Conservation (phyloP, 1,140 invertebrate species). For the Eurosta solidaginis region DNA sequence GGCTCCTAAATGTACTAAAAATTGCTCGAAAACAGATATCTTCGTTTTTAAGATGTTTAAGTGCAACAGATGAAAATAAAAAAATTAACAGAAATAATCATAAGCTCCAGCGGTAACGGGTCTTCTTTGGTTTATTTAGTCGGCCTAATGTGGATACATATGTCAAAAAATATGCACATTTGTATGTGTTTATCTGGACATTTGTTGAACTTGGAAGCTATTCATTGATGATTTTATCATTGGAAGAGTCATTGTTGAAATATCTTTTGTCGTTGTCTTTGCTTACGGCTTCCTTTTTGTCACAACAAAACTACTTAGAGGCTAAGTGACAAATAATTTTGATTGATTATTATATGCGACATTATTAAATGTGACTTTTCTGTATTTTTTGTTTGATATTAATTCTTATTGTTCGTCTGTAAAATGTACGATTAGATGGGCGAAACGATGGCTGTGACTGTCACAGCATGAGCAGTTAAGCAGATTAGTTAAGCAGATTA, state of each 20-base stretch:
- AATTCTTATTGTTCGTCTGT: background rate
- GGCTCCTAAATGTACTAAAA: no score
- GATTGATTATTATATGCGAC: conserved; percentile 15
- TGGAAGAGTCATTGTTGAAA: background rate
- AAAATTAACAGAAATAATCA: no score
- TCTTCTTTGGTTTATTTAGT: background rate
- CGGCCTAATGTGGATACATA: background rate
- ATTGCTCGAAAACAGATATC: no score
- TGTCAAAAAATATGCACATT: background rate
- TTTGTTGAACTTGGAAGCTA: background rate
- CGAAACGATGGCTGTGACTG: background rate
- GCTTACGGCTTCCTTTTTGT: conserved; percentile 16
- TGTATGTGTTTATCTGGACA: conserved; percentile 1
- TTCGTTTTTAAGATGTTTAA: no score
- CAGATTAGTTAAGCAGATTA: conserved; percentile 9
- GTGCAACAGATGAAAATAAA: no score
- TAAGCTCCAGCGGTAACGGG: no score
- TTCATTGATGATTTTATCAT: conserved; percentile 27
- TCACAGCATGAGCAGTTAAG: background rate
- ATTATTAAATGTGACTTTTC: background rate
- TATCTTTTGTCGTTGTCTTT: background rate
- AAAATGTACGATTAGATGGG: background rate
- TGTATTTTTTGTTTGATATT: background rate
- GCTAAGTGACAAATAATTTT: conserved; percentile 35
- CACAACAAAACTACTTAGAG: conserved; percentile 33